Evolutionary conservation across 2,797 vertebrate species (phyloP).

Genomic region (Spinus pinus): DNA sequence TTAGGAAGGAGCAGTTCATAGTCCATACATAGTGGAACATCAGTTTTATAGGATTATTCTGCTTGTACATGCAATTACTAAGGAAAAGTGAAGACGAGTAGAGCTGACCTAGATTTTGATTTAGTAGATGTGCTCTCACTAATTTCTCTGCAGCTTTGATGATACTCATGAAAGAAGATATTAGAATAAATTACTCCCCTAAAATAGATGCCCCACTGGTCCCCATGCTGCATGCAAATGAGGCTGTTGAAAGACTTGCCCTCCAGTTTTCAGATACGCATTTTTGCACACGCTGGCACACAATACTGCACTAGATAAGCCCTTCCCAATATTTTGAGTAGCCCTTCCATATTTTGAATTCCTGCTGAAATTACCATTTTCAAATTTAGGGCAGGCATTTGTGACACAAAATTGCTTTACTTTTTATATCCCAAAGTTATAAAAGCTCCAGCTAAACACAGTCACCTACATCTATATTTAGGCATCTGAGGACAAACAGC

Average conservation of each 20-base stretch:
- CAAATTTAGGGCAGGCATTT: constrained; percentile 42
- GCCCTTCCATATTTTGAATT: not conserved
- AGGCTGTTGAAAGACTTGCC: not conserved
- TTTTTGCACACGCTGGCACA: not conserved
- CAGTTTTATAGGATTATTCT: constrained; percentile 56
- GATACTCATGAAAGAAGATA: constrained; percentile 34
- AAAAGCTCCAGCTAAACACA: constrained; percentile 46
- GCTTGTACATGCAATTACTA: constrained; percentile 46
- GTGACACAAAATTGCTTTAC: not conserved
- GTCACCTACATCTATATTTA: constrained; percentile 35
- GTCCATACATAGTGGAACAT: not conserved
- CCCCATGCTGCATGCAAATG: not conserved
- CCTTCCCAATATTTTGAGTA: not conserved
- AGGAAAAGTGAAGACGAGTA: constrained; percentile 6
- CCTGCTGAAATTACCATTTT: constrained; percentile 19
- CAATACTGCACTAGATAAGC: not conserved
- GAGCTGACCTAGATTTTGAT: constrained; percentile 65
- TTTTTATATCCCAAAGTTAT: not conserved
- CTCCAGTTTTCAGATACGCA: not conserved
- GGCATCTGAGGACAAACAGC: not conserved
- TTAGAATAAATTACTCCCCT: constrained; percentile 54
- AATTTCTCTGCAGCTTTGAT: constrained; percentile 60
- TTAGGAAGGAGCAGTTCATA: not conserved
- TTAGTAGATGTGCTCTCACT: constrained; percentile 48
- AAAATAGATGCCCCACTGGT: constrained; percentile 15